phyloP scores from a whole-genome alignment of 1,140 invertebrate species.

The Drosophila kepulauana region DNA sequence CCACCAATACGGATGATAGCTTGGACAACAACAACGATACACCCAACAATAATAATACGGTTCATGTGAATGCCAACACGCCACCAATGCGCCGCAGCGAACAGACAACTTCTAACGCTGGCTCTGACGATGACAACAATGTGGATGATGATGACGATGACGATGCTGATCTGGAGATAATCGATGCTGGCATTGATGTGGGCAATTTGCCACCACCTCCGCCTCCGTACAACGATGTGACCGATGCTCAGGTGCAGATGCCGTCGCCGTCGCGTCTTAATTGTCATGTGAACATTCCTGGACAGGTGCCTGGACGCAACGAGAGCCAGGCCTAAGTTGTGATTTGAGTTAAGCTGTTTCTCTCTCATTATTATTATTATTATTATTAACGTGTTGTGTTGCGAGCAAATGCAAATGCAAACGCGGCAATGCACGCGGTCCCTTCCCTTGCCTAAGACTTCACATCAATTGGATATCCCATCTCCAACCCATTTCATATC shows the following conservation, averaged over 20 bases:
- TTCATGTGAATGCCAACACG: conserved; percentile 81
- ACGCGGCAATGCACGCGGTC: neutral
- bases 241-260: conserved; percentile 54
- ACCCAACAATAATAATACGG: conserved; percentile 82
- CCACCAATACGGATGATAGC: conserved; percentile 53
- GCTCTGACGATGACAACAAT: conserved; percentile 26
- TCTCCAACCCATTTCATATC: neutral
- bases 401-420: conserved; percentile 48
- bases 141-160: conserved; percentile 39
- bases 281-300: conserved; percentile 62
- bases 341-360: conserved; percentile 53
- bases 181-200: conserved; percentile 51
- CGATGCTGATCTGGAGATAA: conserved; percentile 67
- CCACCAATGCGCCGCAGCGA: conserved; percentile 80
- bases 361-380: conserved; percentile 38
- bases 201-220: conserved; percentile 70
- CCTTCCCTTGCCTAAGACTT: conserved; percentile 19
- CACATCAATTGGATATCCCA: conserved; percentile 19
- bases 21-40: conserved; percentile 80
- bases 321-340: conserved; percentile 82
- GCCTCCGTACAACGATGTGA: conserved; percentile 70
- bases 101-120: conserved; percentile 29
- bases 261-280: conserved; percentile 52
- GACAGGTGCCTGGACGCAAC: conserved; percentile 64
- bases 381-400: conserved; percentile 43